Evolutionary conservation across 2,888 invertebrate species (phyloP).

Genomic region (Melanophora roralis): DNA sequence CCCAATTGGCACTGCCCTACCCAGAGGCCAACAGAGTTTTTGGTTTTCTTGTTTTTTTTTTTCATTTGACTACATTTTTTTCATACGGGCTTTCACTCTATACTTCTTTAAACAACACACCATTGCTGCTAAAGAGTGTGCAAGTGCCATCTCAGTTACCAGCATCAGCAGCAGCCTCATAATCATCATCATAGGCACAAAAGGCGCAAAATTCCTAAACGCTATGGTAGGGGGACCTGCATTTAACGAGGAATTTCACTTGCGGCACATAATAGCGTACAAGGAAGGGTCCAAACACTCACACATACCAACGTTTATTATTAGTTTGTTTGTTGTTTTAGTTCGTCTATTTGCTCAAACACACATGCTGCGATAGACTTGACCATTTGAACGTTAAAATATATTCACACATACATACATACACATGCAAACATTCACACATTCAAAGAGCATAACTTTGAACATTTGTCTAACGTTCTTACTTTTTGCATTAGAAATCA

Average conservation of each 20-base stretch:
- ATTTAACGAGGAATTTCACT: constrained; percentile 63
- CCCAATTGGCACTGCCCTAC: constrained; percentile 38
- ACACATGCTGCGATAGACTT: constrained; percentile 68
- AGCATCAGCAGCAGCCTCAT: constrained; percentile 15
- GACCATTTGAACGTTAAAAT: constrained; percentile 46
- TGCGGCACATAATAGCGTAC: constrained; percentile 61
- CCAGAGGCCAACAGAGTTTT: constrained; percentile 50
- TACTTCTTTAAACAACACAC: not conserved
- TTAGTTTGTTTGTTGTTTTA: constrained; percentile 30
- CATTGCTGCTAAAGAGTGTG: constrained; percentile 6
- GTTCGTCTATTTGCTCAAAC: constrained; percentile 64
- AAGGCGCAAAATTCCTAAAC: constrained; percentile 31
- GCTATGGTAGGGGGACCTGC: constrained; percentile 54
- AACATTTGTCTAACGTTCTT: constrained; percentile 55
- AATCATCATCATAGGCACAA: constrained; percentile 33
- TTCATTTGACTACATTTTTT: not conserved
- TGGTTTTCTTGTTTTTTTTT: constrained; percentile 9
- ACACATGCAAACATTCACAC: not conserved
- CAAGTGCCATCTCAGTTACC: constrained; percentile 58
- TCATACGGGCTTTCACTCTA: constrained; percentile 14
- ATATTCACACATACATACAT: not conserved
- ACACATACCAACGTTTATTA: constrained; percentile 9
- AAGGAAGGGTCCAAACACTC: constrained; percentile 46
- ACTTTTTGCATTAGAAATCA: constrained; percentile 60
- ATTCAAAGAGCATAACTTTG: not conserved